phyloP scores from a whole-genome alignment of 2,888 invertebrate genomes.

The Scaptomyza reducta region DNA sequence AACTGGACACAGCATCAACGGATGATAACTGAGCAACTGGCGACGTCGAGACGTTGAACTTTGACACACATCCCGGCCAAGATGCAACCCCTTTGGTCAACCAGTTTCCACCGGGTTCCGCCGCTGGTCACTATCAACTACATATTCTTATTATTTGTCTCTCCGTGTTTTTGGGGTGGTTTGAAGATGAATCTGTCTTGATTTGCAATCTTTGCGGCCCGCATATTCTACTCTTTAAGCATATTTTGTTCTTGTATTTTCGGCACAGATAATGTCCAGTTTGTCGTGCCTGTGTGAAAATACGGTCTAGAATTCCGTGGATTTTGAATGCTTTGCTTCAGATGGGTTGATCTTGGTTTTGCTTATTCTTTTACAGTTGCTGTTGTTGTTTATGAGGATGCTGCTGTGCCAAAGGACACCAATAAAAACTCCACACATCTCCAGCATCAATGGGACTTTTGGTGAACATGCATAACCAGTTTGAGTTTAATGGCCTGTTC shows the following conservation, averaged over 20 bases:
- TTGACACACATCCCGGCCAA: slow-evolving; percentile 75
- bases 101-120: slow-evolving; percentile 54
- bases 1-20: slow-evolving; percentile 75
- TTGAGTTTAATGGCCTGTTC: slow-evolving; percentile 23
- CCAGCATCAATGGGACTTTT: slow-evolving; percentile 20
- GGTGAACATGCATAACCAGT: slow-evolving; percentile 35
- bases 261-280: slow-evolving; percentile 76
- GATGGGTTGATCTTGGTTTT: slow-evolving; percentile 39
- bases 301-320: slow-evolving; percentile 19
- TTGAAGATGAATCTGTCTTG: slow-evolving; percentile 47
- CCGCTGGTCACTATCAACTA: slow-evolving; percentile 55
- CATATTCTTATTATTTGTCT: neutral
- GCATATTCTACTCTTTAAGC: slow-evolving; percentile 48
- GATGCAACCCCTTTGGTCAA: slow-evolving; percentile 63
- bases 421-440: slow-evolving; percentile 73
- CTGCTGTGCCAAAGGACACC: slow-evolving; percentile 73
- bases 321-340: slow-evolving; percentile 28
- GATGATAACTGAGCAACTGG: slow-evolving; percentile 27
- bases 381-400: slow-evolving; percentile 28
- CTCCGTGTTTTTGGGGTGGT: slow-evolving; percentile 47
- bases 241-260: slow-evolving; percentile 46
- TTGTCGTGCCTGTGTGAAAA: slow-evolving; percentile 37
- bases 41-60: slow-evolving; percentile 61
- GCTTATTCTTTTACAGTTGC: slow-evolving; percentile 5
- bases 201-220: slow-evolving; percentile 63